These are phyloP conservation scores for Clunio marinus DNA, from an alignment of 2,888 invertebrate species.

Conservation along the genomic window DNA sequence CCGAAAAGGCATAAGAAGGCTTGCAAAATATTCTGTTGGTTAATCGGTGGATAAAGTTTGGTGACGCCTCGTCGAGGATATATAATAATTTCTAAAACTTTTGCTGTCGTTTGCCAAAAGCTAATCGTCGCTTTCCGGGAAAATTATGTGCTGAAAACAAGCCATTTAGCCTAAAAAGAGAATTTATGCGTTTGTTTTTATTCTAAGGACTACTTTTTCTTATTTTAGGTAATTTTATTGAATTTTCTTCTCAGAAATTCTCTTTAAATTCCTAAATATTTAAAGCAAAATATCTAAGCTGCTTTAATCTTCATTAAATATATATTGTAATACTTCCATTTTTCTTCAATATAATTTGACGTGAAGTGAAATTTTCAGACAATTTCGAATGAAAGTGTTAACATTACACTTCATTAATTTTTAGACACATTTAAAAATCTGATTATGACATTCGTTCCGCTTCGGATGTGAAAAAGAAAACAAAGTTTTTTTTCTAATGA, in stretches of 20 bases:
- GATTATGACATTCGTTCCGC: slow-evolving; percentile 17
- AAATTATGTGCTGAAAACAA: background rate
- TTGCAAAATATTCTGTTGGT: no score
- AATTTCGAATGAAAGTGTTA: no score
- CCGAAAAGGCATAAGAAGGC: no score
- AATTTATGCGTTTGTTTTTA: slow-evolving; percentile 17
- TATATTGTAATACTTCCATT: no score
- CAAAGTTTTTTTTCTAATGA: background rate
- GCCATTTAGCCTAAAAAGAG: background rate
- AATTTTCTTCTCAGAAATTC: no score
- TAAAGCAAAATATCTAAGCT: no score
- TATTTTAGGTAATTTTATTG: no score
- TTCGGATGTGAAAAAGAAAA: background rate
- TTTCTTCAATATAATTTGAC: no score
- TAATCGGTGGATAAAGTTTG: slow-evolving; percentile 24
- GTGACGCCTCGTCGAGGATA: slow-evolving; percentile 18
- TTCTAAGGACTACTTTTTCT: no score
- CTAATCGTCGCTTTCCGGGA: background rate
- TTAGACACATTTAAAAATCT: slow-evolving; percentile 15
- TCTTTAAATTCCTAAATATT: no score
- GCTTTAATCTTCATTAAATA: no score
- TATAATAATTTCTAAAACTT: background rate
- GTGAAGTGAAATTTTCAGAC: no score
- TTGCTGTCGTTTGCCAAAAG: background rate
- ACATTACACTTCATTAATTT: slow-evolving; percentile 22